Conservation (phyloP, 2,888 invertebrate species). For the Sympetrum striolatum region DNA sequence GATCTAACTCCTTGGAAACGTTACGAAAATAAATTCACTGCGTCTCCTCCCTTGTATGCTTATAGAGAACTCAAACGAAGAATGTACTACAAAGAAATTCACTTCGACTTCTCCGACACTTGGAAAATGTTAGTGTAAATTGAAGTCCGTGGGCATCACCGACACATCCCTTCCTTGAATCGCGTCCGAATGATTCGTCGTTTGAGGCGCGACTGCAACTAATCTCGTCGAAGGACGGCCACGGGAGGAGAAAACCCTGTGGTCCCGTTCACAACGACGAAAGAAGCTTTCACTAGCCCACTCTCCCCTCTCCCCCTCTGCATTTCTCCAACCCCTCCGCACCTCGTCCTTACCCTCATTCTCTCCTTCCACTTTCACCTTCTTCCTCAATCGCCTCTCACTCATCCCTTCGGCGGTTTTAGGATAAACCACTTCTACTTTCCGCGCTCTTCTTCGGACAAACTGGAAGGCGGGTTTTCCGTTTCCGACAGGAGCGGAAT, state of each 20-base stretch:
- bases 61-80: too few species aligned
- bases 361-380: constrained; percentile 51
- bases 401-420: constrained; percentile 45
- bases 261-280: not conserved
- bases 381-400: constrained; percentile 50
- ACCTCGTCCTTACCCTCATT: not conserved
- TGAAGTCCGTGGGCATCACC: too few species aligned
- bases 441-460: constrained; percentile 55
- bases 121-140: too few species aligned
- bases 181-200: not conserved
- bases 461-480: too few species aligned
- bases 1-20: too few species aligned
- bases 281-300: constrained; percentile 26
- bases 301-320: not conserved
- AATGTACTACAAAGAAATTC: too few species aligned
- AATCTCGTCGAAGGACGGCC: not conserved
- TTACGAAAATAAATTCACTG: too few species aligned
- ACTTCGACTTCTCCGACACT: too few species aligned
- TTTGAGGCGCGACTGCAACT: not conserved
- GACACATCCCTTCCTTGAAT: not conserved
- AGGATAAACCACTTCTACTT: constrained; percentile 52
- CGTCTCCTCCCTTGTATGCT: too few species aligned
- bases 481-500: too few species aligned
- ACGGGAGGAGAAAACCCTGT: constrained; percentile 11
- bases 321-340: not conserved